A percentile compares a stretch with the other conserved stretches of the same genome.
phyloP scores from a whole-genome alignment of 2,113 vertebrate species.

The Daphoenositta chrysoptera region DNA sequence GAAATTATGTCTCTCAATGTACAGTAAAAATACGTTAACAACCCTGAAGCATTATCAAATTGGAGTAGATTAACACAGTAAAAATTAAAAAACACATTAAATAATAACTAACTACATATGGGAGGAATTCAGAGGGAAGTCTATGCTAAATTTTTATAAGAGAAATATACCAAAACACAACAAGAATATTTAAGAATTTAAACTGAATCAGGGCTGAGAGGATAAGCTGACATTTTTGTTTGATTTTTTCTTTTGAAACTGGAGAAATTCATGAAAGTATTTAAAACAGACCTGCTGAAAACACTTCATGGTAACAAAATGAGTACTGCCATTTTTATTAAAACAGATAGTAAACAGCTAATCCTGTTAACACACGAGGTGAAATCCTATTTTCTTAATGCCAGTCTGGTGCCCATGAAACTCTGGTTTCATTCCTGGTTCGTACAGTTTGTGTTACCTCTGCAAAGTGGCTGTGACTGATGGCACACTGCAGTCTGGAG shows the following conservation, averaged over 20 bases:
- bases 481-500: accelerated
- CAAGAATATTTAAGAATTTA: background rate
- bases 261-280: background rate
- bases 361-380: background rate
- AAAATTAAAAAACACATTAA: background rate
- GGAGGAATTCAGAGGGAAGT: background rate
- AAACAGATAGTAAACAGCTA: background rate
- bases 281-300: background rate
- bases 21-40: background rate
- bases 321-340: background rate
- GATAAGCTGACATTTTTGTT: background rate
- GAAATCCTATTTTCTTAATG: background rate
- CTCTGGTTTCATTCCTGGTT: background rate
- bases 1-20: background rate
- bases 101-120: background rate
- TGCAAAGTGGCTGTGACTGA: background rate
- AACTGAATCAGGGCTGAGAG: background rate
- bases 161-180: background rate
- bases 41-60: background rate
- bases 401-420: background rate
- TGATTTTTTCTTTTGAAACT: background rate
- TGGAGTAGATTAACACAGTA: background rate
- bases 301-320: background rate
- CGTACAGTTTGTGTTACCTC: background rate
- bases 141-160: background rate